Base-by-base conservation (phyloP, 2,888 invertebrate species). In the Eurois occulta region DNA sequence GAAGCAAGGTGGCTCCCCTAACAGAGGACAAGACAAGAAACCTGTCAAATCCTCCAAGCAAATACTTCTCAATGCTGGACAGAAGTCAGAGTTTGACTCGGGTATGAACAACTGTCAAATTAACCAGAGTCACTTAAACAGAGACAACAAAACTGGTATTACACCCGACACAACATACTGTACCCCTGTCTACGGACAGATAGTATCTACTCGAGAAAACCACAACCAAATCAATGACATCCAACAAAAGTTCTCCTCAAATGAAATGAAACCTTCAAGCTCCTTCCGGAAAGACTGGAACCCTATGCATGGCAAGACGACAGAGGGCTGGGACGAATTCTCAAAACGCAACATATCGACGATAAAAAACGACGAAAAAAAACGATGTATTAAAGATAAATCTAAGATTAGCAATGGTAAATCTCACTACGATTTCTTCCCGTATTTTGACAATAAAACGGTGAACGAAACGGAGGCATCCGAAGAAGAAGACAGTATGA, bases 181-280 rank as follows among this genome's bases (percentile, higher is more conserved):
- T 83, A 95, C 97, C 0, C 96, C 96, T 0, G 95, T 96, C 1
- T 96, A 96, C n/a, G 96, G 97, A 3, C 97, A 96, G 84, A 96
- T 96, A 69, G 96, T 96, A 0, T 96, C 96, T 2, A 95, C 92
- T 16, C 93, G 97, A 89, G 96, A 96, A 89, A 96, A 96, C 77
- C 96, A 96, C 87, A 96, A 96, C 75, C 95, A 96, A 93, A 96
- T 96, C 73, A 95, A 96, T 81, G 96, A 96, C 52, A 96, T 96
- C 41, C 96, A 96, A 85, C 96, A 96, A 73, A 96, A 96, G 75
- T 94, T 95, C 70, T 91, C 95, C 0, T 84, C 92, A 2, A 94
- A 91, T 43, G 96, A 96, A 82, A 93, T 93, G 8, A 95, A 94
- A 89, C 96, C 96, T 7, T 96, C 96, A 4, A 95, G 96, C 77